Base-by-base conservation (phyloP, 1,140 invertebrate genomes). In the Leptonema lineaticorne region DNA sequence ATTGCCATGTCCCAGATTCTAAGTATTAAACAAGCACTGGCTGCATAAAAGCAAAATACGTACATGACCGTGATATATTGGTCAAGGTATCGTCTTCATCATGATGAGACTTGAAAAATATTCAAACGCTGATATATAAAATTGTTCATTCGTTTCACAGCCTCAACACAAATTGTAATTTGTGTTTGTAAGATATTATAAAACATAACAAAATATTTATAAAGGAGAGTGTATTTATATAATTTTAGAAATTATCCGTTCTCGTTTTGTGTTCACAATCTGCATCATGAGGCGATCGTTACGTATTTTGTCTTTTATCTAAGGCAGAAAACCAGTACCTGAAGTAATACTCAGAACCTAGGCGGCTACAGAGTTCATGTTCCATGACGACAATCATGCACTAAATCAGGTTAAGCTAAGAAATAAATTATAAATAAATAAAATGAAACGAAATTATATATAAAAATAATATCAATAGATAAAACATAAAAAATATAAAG, bases 301-400 rank as follows among this genome's bases (percentile, higher is more conserved):
- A 62, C 37, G 37, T 37, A 62, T 62, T 26, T 41, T n/a, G 26
- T 45, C 59, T 41, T 62, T 45, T 62, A 62, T 4, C n/a, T 6
- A 11, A 14, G 37, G 30, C 59, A 64, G 75, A 77, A 78, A 83
- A 90, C 93, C 93, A 95, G 93, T 95, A 96, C 93, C 93, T 96
- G 92, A 95, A 94, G 92, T 94, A 96, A 96, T 96, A 96, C 93
- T 96, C 94, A 92, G 84, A 87, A 83, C 82, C 85, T 84, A 82
- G 83, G 83, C 79, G 79, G 84, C 83, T 69, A 74, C 20, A 75
- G 76, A 74, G 77, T 77, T 53, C n/a, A 69, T 64, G 16, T n/a
- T 16, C 48, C 5, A 11, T 37, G 59, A 62, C 24, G 30, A 26
- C 11, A 67, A 59, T 68, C 70, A 67, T 66, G 69, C 70, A 74